Percentiles rank a stretch among this genome's conserved stretches.
Evolutionary conservation across 2,797 vertebrate species (phyloP).

Genomic region (Channa striata): DNA sequence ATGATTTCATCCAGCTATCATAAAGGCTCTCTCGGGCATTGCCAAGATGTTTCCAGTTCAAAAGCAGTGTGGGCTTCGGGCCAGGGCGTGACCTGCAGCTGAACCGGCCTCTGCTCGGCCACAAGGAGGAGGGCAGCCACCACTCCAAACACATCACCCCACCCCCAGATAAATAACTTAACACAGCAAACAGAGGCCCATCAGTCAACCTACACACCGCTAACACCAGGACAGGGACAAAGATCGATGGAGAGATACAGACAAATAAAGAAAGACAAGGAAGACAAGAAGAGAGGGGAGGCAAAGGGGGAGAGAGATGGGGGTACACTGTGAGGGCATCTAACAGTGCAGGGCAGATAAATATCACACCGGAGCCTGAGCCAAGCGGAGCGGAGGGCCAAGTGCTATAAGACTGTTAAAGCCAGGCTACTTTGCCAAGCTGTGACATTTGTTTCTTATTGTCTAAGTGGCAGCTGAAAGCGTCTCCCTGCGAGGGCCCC

Average conservation of each 20-base stretch:
- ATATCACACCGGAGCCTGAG: conserved; percentile 73
- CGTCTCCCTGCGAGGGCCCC: conserved; percentile 89
- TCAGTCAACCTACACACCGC: conserved; percentile 74
- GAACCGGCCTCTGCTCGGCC: conserved; percentile 69
- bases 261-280: conserved; percentile 70
- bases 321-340: conserved; percentile 58
- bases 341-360: conserved; percentile 71
- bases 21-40: conserved; percentile 36
- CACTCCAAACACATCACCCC: conserved; percentile 60
- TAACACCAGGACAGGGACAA: conserved; percentile 67
- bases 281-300: conserved; percentile 31
- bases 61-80: conserved; percentile 33
- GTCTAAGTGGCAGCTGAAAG: conserved; percentile 91
- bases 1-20: conserved; percentile 48
- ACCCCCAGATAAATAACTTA: conserved; percentile 78
- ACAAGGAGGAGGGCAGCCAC: conserved; percentile 59
- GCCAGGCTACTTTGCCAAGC: conserved; percentile 87
- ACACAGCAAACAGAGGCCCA: conserved; percentile 77
- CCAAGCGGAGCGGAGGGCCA: conserved; percentile 75
- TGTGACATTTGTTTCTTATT: conserved; percentile 95
- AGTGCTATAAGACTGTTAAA: conserved; percentile 78
- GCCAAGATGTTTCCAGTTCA: conserved; percentile 56
- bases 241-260: conserved; percentile 73
- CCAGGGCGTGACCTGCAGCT: conserved; percentile 70
- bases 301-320: conserved; percentile 24